Base-by-base conservation (phyloP, 2,797 vertebrate genomes). In the Gastrophryne carolinensis region DNA sequence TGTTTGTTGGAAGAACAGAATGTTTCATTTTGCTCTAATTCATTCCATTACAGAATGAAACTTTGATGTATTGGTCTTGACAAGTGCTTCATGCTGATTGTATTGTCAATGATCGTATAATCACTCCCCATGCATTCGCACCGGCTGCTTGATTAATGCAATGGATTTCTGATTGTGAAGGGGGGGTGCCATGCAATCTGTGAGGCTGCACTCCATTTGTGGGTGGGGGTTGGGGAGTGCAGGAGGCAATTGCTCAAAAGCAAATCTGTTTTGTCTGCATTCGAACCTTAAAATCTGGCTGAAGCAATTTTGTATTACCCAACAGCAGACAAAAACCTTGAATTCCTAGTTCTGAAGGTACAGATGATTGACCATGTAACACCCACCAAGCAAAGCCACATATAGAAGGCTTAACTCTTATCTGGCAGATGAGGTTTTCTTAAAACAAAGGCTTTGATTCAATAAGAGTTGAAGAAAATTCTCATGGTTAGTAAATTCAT, bases 51-150 rank as follows among this genome's bases (percentile, higher is more conserved):
- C 82, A 81, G 84, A 90, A 90, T 92, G 90, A 89, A 89, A 90
- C 81, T 80, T 85, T 91, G 90, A 92, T 90, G 83, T 89, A 93
- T 92, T 90, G 85, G 86, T 87, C 88, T 84, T 90, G 87, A 92
- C 85, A 91, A 89, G 86, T 72, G 79, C 82, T 88, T 89, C 88
- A 84, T 81, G 84, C 86, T 87, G 86, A 90, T 4, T 87, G 85
- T 84, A 90, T 86, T 88, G 88, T 86, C 80, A 88, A 90, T 87
- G 90, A 91, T 89, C 86, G 86, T 83, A 90, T 89, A 92, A 93
- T 91, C 89, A 90, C 86, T 89, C 86, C 83, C 83, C 67, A 80
- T 90, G 87, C 86, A 87, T 86, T 90, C 88, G 86, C 87, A 88
- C 83, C 84, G 86, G 81, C 84, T 86, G 73, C 34, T 61, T 90